Conservation (phyloP, 30 jellyfish, hydroid and myxozoan species). For the Aurelia coerulea region DNA sequence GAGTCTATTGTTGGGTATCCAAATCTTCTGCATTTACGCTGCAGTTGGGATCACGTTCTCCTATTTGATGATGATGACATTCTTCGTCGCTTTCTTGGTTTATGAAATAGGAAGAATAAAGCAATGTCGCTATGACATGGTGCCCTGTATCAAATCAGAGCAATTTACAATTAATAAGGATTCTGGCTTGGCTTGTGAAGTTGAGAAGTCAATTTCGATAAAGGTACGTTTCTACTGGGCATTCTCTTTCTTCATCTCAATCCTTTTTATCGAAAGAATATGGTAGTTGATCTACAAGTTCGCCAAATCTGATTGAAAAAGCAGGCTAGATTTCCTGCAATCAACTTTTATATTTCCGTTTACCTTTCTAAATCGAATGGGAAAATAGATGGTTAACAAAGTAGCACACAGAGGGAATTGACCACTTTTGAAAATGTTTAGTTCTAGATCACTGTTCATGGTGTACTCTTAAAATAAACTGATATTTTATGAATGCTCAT, state of each 20-base stretch:
- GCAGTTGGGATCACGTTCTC: slow-evolving; percentile 61
- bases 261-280: no score
- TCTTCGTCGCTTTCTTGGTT: slow-evolving; percentile 60
- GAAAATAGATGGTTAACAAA: no score
- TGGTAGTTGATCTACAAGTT: no score
- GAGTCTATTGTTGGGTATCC: slow-evolving; percentile 76
- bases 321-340: no score
- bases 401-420: no score
- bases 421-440: no score
- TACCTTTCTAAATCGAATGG: no score
- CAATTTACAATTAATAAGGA: background rate
- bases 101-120: slow-evolving; percentile 62
- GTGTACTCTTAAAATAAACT: no score
- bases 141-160: slow-evolving; percentile 33
- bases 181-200: slow-evolving; percentile 8
- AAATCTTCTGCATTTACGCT: slow-evolving; percentile 71
- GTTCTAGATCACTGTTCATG: no score
- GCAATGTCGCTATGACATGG: slow-evolving; percentile 59
- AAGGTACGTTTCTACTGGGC: background rate
- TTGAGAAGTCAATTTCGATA: background rate
- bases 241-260: background rate
- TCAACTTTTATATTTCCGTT: no score
- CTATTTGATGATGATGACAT: slow-evolving; percentile 57
- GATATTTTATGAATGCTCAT: no score
- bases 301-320: no score